Conservation (phyloP, 2,888 invertebrate genomes). For the Campopleginae sp. region DNA sequence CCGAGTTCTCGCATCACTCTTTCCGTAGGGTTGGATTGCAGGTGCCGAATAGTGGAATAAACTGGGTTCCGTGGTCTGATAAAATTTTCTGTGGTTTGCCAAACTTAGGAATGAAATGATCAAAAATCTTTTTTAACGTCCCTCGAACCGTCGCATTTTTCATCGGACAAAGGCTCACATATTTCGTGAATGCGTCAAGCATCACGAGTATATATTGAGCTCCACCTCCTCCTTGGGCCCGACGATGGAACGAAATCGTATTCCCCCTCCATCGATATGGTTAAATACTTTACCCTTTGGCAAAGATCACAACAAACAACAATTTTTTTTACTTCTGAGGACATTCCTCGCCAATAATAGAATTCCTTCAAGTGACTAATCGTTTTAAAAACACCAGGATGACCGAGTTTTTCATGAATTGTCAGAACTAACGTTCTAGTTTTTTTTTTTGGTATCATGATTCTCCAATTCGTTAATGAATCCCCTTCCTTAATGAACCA, state of each 20-base stretch:
- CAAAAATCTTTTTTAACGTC: neutral
- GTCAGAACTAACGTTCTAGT: neutral
- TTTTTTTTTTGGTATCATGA: conserved; percentile 4
- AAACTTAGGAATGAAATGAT: neutral
- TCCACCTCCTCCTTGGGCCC: conserved; percentile 11
- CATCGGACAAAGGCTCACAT: neutral
- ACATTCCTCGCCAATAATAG: conserved; percentile 19
- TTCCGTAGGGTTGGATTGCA: conserved; percentile 49
- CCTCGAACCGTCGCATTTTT: neutral
- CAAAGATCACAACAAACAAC: conserved; percentile 37
- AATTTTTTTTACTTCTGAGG: neutral
- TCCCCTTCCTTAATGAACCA: neutral
- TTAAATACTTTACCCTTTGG: conserved; percentile 61
- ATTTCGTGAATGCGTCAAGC: no score
- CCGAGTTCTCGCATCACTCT: conserved; percentile 14
- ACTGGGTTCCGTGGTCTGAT: conserved; percentile 36
- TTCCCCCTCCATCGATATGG: conserved; percentile 42
- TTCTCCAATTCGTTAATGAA: conserved; percentile 40
- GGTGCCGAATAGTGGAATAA: conserved; percentile 41
- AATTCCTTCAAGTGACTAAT: conserved; percentile 10
- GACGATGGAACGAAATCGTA: conserved; percentile 46
- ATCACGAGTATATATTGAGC: conserved; percentile 16
- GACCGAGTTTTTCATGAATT: conserved; percentile 46
- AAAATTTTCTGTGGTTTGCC: neutral
- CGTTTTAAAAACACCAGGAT: conserved; percentile 49